Conservation (phyloP, 1,140 invertebrate species). For the Heliothis subflexa region DNA sequence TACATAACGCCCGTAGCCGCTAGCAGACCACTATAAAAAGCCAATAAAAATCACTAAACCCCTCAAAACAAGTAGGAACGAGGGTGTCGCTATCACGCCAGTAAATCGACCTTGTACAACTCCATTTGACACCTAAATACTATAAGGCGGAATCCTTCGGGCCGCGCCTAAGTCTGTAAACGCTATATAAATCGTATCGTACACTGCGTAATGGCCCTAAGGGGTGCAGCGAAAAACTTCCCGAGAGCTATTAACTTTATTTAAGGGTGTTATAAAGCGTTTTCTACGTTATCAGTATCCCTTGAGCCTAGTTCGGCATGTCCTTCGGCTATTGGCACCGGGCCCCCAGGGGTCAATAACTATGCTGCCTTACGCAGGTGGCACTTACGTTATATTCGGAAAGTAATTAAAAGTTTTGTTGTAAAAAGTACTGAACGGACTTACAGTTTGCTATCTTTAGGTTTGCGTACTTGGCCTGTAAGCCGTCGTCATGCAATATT, state of each 20-base stretch:
- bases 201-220: slow-evolving; percentile 74
- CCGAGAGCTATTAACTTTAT: slow-evolving; percentile 79
- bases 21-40: slow-evolving; percentile 26
- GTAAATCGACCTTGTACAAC: slow-evolving; percentile 67
- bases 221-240: slow-evolving; percentile 80
- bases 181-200: slow-evolving; percentile 77
- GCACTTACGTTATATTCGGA: slow-evolving; percentile 36
- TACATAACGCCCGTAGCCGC: slow-evolving; percentile 20
- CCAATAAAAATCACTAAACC: slow-evolving; percentile 57
- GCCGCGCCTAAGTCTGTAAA: slow-evolving; percentile 73
- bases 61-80: slow-evolving; percentile 40
- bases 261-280: slow-evolving; percentile 82
- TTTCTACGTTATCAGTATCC: slow-evolving; percentile 80
- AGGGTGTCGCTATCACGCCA: slow-evolving; percentile 57
- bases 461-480: background rate
- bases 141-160: slow-evolving; percentile 64
- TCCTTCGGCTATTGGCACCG: slow-evolving; percentile 62
- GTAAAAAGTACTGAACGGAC: slow-evolving; percentile 35
- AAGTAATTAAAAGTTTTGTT: slow-evolving; percentile 45
- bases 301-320: slow-evolving; percentile 63
- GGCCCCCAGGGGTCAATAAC: slow-evolving; percentile 31
- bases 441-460: slow-evolving; percentile 30
- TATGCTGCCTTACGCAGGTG: slow-evolving; percentile 40
- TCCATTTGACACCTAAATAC: slow-evolving; percentile 70
- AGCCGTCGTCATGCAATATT: slow-evolving; percentile 9